Conservation (phyloP, 2,113 vertebrate species). For the Coreoperca whiteheadi region DNA sequence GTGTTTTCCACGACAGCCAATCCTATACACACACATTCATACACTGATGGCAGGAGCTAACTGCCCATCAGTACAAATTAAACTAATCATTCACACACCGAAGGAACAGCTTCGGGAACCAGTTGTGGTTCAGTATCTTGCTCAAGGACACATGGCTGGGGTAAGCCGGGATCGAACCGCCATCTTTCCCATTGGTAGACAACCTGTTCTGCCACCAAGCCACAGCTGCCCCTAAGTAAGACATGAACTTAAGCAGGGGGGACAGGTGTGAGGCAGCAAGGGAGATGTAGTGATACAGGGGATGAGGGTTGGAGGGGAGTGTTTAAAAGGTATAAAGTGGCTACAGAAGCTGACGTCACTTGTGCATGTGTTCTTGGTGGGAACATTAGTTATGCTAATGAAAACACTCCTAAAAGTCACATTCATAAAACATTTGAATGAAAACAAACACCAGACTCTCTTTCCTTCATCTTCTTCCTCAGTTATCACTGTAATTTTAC, state of each 20-base stretch:
- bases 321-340: constrained; percentile 29
- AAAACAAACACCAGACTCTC: background rate
- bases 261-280: constrained; percentile 23
- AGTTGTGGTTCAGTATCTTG: no score
- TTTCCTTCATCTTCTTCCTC: constrained; percentile 10
- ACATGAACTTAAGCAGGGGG: constrained; percentile 26
- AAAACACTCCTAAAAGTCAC: constrained; percentile 1
- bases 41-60: no score
- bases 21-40: no score
- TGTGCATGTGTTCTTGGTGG: constrained; percentile 7
- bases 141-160: no score
- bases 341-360: constrained; percentile 19
- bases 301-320: background rate
- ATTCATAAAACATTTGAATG: background rate
- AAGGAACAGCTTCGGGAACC: no score
- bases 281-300: constrained; percentile 31
- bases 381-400: background rate
- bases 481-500: constrained; percentile 35
- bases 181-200: no score
- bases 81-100: no score
- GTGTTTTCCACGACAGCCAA: no score
- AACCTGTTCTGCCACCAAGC: no score
- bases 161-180: no score
- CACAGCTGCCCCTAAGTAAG: no score
- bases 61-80: no score